These are phyloP conservation scores for Resseliella maxima DNA, from an alignment of 2,888 invertebrate species.

Conservation along the genomic window DNA sequence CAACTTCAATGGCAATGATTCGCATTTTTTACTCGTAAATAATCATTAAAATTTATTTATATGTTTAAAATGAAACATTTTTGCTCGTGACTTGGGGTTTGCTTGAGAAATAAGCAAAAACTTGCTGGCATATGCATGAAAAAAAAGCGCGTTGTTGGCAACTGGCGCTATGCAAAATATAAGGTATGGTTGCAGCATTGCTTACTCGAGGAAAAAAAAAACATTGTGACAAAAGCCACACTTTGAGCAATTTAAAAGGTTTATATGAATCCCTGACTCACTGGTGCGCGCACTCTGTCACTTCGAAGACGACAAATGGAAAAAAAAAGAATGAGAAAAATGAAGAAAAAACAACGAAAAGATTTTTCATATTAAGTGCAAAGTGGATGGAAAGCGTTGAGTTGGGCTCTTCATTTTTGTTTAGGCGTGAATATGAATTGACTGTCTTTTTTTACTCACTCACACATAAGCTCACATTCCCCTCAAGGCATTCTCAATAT, in stretches of 20 bases:
- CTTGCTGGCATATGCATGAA: conserved; percentile 36
- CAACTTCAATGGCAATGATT: conserved; percentile 19
- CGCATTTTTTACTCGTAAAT: conserved; percentile 49
- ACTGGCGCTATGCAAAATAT: not conserved
- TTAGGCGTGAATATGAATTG: conserved; percentile 55
- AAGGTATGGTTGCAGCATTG: not conserved
- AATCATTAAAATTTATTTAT: conserved; percentile 55
- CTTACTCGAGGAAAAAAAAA: not conserved
- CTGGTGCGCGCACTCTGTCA: not conserved
- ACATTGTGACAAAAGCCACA: not conserved
- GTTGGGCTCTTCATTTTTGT: conserved; percentile 45
- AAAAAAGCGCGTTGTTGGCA: not conserved
- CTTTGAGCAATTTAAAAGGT: conserved; percentile 16
- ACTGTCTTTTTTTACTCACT: conserved; percentile 20
- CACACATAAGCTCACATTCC: too few species aligned
- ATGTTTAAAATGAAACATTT: conserved; percentile 46
- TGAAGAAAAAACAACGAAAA: too few species aligned
- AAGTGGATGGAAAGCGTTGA: conserved; percentile 37
- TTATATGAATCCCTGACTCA: not conserved
- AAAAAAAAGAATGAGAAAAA: not conserved
- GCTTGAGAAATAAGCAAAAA: not conserved
- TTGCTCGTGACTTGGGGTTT: not conserved
- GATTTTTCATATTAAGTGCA: not conserved
- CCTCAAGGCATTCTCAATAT: conserved; percentile 42
- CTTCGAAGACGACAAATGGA: too few species aligned